These are phyloP conservation scores for Atlantisia rogersi DNA, from an alignment of 2,113 vertebrate genomes.

Conservation along the genomic window DNA sequence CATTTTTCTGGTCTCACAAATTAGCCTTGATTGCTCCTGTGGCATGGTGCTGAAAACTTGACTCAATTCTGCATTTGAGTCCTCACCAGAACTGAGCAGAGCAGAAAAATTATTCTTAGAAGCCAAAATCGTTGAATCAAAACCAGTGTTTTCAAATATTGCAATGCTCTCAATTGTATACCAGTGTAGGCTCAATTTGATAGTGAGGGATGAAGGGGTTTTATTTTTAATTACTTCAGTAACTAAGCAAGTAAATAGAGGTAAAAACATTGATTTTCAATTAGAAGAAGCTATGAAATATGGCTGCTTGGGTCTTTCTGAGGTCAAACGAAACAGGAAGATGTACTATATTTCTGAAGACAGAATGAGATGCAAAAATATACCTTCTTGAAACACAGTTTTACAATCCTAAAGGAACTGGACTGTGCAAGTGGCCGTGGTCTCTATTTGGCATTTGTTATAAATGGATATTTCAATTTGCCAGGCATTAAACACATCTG, in stretches of 20 bases:
- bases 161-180: background rate
- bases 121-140: background rate
- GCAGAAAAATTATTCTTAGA: background rate
- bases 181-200: background rate
- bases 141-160: background rate
- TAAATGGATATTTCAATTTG: background rate
- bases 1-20: background rate
- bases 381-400: background rate
- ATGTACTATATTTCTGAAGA: background rate
- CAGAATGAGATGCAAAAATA: background rate
- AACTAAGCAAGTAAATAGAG: background rate
- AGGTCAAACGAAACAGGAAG: background rate
- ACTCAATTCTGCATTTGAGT: background rate
- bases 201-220: background rate
- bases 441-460: conserved; percentile 27
- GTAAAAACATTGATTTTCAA: background rate
- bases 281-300: background rate
- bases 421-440: conserved; percentile 1
- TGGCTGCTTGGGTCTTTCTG: background rate
- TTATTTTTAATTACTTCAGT: background rate
- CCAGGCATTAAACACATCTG: conserved; percentile 4
- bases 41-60: background rate
- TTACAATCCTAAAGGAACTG: background rate
- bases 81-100: background rate
- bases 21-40: background rate